These are phyloP conservation scores for Pantelozetes paolii DNA, from an alignment of 2,888 invertebrate species.

Conservation along the genomic window DNA sequence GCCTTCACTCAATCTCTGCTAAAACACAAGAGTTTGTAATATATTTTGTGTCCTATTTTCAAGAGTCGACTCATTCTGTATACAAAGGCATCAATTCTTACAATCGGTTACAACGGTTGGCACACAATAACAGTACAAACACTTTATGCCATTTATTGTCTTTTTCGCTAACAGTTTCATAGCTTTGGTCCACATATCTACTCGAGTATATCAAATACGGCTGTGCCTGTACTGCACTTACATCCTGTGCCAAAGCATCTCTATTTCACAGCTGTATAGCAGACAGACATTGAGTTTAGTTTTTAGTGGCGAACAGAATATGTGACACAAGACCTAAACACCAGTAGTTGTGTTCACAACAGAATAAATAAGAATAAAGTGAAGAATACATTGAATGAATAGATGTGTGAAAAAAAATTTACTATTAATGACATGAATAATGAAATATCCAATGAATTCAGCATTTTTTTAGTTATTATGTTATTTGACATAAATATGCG, in stretches of 20 bases:
- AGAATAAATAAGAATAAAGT: neutral
- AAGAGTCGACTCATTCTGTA: neutral
- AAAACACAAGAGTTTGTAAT: no score
- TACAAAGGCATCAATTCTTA: constrained; percentile 22
- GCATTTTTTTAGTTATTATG: neutral
- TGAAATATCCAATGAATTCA: constrained; percentile 16
- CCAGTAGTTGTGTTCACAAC: neutral
- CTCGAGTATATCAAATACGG: no score
- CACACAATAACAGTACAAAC: constrained; percentile 15
- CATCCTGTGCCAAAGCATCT: no score
- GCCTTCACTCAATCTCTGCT: no score
- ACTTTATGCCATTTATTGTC: constrained; percentile 5
- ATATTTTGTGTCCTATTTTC: neutral
- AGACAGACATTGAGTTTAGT: neutral
- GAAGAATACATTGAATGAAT: neutral
- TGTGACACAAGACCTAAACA: constrained; percentile 10
- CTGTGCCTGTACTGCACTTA: no score
- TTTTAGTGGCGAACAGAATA: neutral
- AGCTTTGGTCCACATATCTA: constrained; percentile 3
- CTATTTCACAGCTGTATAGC: no score
- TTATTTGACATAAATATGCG: no score
- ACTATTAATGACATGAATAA: constrained; percentile 15
- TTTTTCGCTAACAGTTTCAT: neutral
- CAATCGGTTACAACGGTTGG: constrained; percentile 15
- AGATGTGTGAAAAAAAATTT: neutral